These are phyloP conservation scores for Apotomis capreana DNA, from an alignment of 2,888 invertebrate genomes.

Conservation along the genomic window DNA sequence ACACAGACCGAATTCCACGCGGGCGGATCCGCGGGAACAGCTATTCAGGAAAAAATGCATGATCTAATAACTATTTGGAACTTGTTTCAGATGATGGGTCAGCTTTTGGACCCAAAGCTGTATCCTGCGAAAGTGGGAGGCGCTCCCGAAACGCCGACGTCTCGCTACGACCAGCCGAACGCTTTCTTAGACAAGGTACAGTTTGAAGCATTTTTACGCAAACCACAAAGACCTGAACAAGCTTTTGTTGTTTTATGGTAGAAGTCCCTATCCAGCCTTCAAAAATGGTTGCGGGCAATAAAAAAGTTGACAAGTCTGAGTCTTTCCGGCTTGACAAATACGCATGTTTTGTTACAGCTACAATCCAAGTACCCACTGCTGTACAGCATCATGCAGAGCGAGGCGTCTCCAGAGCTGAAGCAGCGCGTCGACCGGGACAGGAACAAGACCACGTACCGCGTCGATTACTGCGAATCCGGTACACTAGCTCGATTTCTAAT, in stretches of 20 bases:
- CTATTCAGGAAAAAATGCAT: too few species aligned
- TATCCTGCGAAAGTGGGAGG: conserved; percentile 83
- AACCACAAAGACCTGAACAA: too few species aligned
- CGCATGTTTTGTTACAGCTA: conserved; percentile 64
- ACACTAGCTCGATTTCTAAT: conserved; percentile 1
- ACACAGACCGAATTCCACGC: too few species aligned
- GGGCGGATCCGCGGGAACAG: too few species aligned
- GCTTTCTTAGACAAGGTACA: conserved; percentile 84
- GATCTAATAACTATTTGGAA: not conserved
- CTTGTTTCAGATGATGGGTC: conserved; percentile 81
- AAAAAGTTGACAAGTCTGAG: too few species aligned
- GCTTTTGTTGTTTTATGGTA: too few species aligned
- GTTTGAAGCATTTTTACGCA: not conserved
- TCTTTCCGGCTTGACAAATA: too few species aligned
- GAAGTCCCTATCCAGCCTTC: too few species aligned
- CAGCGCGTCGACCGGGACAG: conserved; percentile 85
- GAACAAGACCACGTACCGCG: conserved; percentile 85
- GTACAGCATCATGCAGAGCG: conserved; percentile 84
- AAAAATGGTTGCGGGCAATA: too few species aligned
- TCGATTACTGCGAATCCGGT: conserved; percentile 83
- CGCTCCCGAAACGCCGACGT: conserved; percentile 81
- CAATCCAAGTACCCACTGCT: conserved; percentile 86
- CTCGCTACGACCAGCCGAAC: conserved; percentile 83
- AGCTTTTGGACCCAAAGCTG: conserved; percentile 84
- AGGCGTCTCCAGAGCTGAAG: conserved; percentile 83